Evolutionary conservation across 2,113 vertebrate species (phyloP).

Genomic region (Caretta caretta): DNA sequence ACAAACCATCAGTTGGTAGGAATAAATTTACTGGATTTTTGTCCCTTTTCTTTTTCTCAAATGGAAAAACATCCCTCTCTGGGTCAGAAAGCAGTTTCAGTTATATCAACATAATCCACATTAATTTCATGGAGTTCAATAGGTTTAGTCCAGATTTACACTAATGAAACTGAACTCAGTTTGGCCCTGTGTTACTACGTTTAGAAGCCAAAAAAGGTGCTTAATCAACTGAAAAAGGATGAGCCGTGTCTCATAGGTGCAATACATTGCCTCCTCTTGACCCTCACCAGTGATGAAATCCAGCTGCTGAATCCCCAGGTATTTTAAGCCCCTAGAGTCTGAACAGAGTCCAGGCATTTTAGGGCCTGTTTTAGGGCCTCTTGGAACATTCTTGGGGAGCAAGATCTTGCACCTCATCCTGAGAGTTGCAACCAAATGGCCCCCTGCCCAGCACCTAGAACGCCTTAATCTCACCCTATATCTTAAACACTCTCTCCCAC

Average conservation of each 20-base stretch:
- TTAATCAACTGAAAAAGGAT: background rate
- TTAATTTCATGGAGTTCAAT: constrained; percentile 46
- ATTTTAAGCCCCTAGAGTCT: background rate
- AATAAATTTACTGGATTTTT: background rate
- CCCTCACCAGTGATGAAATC: background rate
- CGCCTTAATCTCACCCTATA: background rate
- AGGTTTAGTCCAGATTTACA: constrained; percentile 61
- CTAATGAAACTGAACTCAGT: constrained; percentile 3
- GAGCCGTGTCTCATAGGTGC: background rate
- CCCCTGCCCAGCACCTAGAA: background rate
- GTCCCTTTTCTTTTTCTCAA: background rate
- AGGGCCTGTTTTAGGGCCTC: background rate
- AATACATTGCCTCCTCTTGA: no score
- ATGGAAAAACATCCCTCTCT: background rate
- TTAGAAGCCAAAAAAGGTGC: background rate
- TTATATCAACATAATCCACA: constrained; percentile 30
- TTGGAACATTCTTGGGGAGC: background rate
- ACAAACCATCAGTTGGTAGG: constrained; percentile 5
- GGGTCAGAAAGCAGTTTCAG: background rate
- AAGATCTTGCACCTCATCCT: background rate
- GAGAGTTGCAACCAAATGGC: background rate
- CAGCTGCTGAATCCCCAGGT: background rate
- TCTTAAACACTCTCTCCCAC: background rate
- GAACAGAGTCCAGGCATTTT: background rate
- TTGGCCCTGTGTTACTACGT: constrained; percentile 55